A percentile compares a stretch with the other conserved stretches of the same genome.
These are phyloP conservation scores for Drosophila niveifrons DNA, from an alignment of 2,888 invertebrate genomes.

Conservation along the genomic window DNA sequence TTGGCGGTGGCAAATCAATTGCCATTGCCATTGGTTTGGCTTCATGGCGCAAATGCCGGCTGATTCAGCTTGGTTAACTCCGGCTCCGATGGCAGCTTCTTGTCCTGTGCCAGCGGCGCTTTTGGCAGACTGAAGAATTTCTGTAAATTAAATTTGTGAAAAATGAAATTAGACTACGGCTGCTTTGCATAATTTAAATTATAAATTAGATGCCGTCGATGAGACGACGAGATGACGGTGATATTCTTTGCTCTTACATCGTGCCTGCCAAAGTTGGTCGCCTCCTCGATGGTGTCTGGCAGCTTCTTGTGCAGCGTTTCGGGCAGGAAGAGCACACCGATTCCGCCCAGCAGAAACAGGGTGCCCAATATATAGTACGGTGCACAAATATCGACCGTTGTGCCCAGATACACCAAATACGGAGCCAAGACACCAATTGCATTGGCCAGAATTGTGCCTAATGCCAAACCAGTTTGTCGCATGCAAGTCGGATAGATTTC, in stretches of 20 bases:
- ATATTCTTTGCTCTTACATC: conserved; percentile 78
- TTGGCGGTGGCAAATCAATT: conserved; percentile 51
- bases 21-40: conserved; percentile 32
- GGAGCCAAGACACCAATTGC: conserved; percentile 87
- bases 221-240: conserved; percentile 16
- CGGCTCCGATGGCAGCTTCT: conserved; percentile 27
- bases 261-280: conserved; percentile 87
- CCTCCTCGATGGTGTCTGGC: conserved; percentile 89
- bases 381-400: conserved; percentile 85
- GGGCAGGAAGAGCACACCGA: conserved; percentile 87
- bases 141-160: conserved; percentile 76
- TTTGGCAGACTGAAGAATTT: conserved; percentile 85
- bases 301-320: conserved; percentile 88
- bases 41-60: conserved; percentile 54
- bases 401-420: conserved; percentile 87
- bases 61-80: conserved; percentile 65
- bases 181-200: conserved; percentile 72
- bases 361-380: conserved; percentile 85
- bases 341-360: conserved; percentile 85
- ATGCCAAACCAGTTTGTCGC: conserved; percentile 88
- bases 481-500: conserved; percentile 90
- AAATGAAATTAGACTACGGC: conserved; percentile 71
- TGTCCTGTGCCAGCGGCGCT: conserved; percentile 66
- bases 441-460: conserved; percentile 87
- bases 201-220: conserved; percentile 65